phyloP scores from a whole-genome alignment of 2,888 invertebrate genomes.

The Nomada flava region DNA sequence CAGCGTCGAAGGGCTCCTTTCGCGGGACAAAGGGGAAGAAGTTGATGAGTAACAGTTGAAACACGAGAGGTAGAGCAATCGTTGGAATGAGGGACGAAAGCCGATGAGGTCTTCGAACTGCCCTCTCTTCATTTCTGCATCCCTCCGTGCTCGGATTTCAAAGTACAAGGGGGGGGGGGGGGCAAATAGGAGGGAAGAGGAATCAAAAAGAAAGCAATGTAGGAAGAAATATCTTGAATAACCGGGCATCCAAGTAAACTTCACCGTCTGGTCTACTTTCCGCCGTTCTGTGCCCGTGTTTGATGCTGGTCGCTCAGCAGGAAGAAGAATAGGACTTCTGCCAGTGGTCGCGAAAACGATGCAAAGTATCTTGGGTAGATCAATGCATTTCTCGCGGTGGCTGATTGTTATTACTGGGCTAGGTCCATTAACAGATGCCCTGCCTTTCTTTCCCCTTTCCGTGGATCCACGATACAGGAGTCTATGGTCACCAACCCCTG shows the following conservation, averaged over 20 bases:
- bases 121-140: constrained; percentile 61
- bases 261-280: constrained; percentile 37
- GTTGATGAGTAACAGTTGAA: constrained; percentile 57
- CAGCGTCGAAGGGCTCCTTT: constrained; percentile 38
- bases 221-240: constrained; percentile 55
- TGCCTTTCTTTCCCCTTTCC: not conserved
- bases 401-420: constrained; percentile 47
- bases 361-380: constrained; percentile 1
- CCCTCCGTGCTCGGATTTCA: constrained; percentile 46
- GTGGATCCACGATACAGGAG: constrained; percentile 9
- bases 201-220: constrained; percentile 43
- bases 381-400: constrained; percentile 42
- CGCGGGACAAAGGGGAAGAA: constrained; percentile 53
- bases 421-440: constrained; percentile 3
- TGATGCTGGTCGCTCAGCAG: constrained; percentile 38
- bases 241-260: constrained; percentile 46
- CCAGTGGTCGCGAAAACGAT: constrained; percentile 20
- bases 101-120: constrained; percentile 68
- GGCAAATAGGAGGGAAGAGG: not conserved
- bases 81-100: constrained; percentile 37
- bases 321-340: constrained; percentile 39
- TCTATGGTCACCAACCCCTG: constrained; percentile 9
- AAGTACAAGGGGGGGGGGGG: not conserved
- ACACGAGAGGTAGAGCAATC: constrained; percentile 60
- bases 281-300: constrained; percentile 29